Conservation (phyloP, 2,888 invertebrate species). For the Eupithecia tripunctaria region DNA sequence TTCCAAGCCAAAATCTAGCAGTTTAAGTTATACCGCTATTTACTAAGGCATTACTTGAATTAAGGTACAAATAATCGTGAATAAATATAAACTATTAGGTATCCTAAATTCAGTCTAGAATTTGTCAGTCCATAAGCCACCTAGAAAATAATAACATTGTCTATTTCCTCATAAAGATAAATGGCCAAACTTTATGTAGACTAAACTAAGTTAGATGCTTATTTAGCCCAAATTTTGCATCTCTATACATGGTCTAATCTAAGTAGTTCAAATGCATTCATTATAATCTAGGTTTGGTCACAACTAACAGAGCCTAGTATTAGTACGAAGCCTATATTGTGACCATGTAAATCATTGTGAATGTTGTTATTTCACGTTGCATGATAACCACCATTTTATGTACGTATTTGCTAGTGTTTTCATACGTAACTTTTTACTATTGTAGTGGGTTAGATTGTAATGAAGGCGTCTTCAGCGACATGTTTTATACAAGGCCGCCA, state of each 20-base stretch:
- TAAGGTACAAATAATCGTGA: conserved; percentile 73
- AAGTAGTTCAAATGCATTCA: conserved; percentile 13
- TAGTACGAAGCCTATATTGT: not conserved
- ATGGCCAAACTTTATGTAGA: conserved; percentile 19
- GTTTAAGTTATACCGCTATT: conserved; percentile 10
- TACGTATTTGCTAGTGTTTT: conserved; percentile 65
- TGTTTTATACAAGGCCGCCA: conserved; percentile 37
- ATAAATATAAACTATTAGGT: conserved; percentile 54
- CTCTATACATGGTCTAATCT: conserved; percentile 30
- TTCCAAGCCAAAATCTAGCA: not conserved
- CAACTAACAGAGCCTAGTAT: not conserved
- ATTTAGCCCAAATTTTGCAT: conserved; percentile 29
- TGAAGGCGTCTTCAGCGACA: conserved; percentile 45
- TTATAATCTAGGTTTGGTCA: not conserved
- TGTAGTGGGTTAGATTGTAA: conserved; percentile 59
- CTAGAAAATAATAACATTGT: not conserved
- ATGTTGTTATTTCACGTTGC: conserved; percentile 22
- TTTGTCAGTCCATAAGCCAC: conserved; percentile 9
- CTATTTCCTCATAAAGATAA: conserved; percentile 5
- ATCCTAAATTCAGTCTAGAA: conserved; percentile 51
- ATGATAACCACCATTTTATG: conserved; percentile 46
- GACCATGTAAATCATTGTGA: conserved; percentile 9
- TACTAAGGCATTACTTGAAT: conserved; percentile 46
- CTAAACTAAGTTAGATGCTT: conserved; percentile 14
- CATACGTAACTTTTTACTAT: conserved; percentile 73